These are phyloP conservation scores for Enteromius paludinosus DNA, from an alignment of 2,797 vertebrate species.

Conservation along the genomic window DNA sequence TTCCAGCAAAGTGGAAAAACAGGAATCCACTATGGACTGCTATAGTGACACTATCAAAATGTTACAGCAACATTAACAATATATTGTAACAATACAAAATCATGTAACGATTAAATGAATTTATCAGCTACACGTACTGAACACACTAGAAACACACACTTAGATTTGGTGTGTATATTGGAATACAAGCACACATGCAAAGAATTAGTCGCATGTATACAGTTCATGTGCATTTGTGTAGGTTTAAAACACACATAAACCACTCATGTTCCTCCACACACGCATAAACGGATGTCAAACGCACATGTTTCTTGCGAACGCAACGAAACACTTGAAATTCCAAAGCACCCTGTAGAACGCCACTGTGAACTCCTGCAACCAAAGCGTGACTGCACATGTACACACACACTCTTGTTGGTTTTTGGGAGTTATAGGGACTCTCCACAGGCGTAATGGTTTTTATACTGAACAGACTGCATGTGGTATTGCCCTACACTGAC, in stretches of 20 bases:
- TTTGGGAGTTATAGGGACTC: too few relatives aligned
- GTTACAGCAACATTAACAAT: slow-evolving; percentile 10
- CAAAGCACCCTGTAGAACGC: background rate
- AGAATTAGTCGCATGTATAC: background rate
- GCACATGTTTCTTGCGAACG: background rate
- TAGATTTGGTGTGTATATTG: background rate
- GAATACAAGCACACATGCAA: background rate
- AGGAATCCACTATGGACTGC: slow-evolving; percentile 54
- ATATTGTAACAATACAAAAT: background rate
- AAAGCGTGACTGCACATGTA: background rate
- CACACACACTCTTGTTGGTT: background rate
- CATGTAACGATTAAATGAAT: background rate
- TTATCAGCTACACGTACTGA: slow-evolving; percentile 5
- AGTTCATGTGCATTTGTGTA: background rate
- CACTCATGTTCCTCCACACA: background rate
- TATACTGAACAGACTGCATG: too few relatives aligned
- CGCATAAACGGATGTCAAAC: background rate
- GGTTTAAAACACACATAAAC: slow-evolving; percentile 8
- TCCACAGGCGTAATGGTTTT: too few relatives aligned
- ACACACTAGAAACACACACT: background rate
- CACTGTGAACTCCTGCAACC: background rate
- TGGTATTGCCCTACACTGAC: too few relatives aligned
- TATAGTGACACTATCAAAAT: slow-evolving; percentile 20
- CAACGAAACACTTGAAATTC: slow-evolving; percentile 5
- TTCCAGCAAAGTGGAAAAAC: slow-evolving; percentile 62